Evolutionary conservation across 2,113 vertebrate species (phyloP).

Genomic region (Apteryx owenii): DNA sequence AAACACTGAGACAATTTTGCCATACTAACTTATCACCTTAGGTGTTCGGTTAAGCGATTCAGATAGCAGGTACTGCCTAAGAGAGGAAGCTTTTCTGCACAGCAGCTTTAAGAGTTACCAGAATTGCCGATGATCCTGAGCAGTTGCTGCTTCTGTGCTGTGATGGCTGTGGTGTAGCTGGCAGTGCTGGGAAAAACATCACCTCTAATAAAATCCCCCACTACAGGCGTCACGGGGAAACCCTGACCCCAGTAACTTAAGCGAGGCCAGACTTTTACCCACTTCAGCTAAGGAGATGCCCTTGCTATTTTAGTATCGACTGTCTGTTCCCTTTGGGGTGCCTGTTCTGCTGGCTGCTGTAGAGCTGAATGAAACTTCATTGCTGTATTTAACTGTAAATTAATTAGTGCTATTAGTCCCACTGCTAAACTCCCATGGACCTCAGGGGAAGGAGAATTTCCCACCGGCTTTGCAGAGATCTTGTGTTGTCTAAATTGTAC

Average conservation of each 20-base stretch:
- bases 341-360: neutral
- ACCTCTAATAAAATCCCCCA: neutral
- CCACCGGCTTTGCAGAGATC: neutral
- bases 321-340: neutral
- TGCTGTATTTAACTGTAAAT: too few species aligned
- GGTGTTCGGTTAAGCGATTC: neutral
- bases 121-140: neutral
- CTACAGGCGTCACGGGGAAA: too few species aligned
- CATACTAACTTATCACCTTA: too few species aligned
- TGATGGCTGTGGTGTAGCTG: neutral
- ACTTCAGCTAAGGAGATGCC: too few species aligned
- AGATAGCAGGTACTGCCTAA: accelerated
- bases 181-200: neutral
- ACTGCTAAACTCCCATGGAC: accelerated
- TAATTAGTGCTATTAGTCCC: neutral
- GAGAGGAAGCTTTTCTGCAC: neutral
- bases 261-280: too few species aligned
- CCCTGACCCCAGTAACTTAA: too few species aligned
- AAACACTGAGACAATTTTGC: neutral
- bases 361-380: accelerated
- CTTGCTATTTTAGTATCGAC: neutral
- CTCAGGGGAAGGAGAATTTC: neutral
- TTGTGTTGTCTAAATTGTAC: neutral
- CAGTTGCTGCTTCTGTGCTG: neutral
- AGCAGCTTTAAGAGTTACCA: neutral